Evolutionary conservation across 35 echinoderm and acorn worm genomes (phyloP).

Genomic region (Heliocidaris tuberculata): DNA sequence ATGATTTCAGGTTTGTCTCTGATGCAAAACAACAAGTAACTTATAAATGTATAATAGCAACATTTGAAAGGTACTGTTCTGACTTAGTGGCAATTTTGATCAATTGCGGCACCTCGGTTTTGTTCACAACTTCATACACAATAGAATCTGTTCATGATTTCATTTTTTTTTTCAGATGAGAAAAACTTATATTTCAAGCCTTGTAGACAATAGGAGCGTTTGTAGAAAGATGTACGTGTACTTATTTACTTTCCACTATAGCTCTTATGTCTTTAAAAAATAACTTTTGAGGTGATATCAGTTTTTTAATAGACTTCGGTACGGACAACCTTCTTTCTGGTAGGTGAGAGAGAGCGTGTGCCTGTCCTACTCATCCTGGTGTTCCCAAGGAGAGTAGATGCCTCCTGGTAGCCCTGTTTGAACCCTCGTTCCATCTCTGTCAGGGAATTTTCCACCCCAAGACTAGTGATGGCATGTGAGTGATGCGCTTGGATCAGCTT

Average conservation of each 20-base stretch:
- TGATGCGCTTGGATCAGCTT: slow-evolving; percentile 98
- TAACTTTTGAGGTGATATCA: neutral
- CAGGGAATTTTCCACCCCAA: slow-evolving; percentile 76
- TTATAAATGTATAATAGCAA: no score
- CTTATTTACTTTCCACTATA: neutral
- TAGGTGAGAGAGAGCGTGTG: slow-evolving; percentile 71
- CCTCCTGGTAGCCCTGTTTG: slow-evolving; percentile 73
- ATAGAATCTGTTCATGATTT: neutral
- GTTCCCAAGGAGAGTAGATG: slow-evolving; percentile 31
- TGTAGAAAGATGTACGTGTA: neutral
- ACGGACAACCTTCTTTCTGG: slow-evolving; percentile 65
- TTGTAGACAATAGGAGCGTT: neutral
- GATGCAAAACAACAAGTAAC: neutral
- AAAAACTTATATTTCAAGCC: neutral
- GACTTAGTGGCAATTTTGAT: neutral
- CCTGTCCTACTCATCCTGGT: slow-evolving; percentile 41
- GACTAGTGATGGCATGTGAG: slow-evolving; percentile 79
- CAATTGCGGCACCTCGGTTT: neutral
- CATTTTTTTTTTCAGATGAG: neutral
- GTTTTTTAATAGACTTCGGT: slow-evolving; percentile 72
- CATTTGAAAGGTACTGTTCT: neutral
- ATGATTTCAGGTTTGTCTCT: neutral
- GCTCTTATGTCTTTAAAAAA: no score
- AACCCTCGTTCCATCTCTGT: slow-evolving; percentile 74
- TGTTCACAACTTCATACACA: neutral